These are phyloP conservation scores for Dryobates pubescens DNA, from an alignment of 2,797 vertebrate genomes.

Conservation along the genomic window DNA sequence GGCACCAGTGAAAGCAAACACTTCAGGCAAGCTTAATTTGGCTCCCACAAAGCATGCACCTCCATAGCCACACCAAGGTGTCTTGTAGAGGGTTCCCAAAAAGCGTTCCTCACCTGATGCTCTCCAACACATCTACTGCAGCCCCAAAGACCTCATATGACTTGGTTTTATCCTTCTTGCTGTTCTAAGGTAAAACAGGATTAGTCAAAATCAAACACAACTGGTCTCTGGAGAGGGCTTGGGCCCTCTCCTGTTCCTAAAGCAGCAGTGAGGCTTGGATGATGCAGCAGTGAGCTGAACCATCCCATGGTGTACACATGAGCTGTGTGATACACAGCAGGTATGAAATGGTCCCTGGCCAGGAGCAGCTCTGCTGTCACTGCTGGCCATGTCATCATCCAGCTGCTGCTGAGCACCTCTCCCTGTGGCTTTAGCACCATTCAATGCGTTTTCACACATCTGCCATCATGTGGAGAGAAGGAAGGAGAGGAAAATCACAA, in stretches of 20 bases:
- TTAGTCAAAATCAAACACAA: rapidly evolving
- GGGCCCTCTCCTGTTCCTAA: not conserved
- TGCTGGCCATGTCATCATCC: rapidly evolving
- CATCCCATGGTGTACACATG: rapidly evolving
- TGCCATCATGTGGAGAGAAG: rapidly evolving
- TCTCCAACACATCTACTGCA: not conserved
- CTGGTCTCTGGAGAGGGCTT: rapidly evolving
- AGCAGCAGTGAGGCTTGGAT: not conserved
- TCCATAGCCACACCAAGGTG: rapidly evolving
- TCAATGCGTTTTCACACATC: rapidly evolving
- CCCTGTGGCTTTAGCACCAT: not conserved
- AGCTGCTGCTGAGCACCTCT: too few species aligned
- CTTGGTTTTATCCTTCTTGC: rapidly evolving
- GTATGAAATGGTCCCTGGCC: too few species aligned
- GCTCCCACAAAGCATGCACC: rapidly evolving
- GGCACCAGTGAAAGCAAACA: not conserved
- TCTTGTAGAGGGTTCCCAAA: not conserved
- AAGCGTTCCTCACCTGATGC: not conserved
- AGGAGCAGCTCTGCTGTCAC: not conserved
- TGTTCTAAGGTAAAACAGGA: not conserved
- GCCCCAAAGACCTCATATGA: rapidly evolving
- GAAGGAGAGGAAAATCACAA: not conserved
- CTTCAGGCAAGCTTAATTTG: not conserved
- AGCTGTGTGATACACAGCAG: not conserved
- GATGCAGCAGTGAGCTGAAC: not conserved